Evolutionary conservation across 2,113 vertebrate genomes (phyloP).

Genomic region (Holacanthus passer): DNA sequence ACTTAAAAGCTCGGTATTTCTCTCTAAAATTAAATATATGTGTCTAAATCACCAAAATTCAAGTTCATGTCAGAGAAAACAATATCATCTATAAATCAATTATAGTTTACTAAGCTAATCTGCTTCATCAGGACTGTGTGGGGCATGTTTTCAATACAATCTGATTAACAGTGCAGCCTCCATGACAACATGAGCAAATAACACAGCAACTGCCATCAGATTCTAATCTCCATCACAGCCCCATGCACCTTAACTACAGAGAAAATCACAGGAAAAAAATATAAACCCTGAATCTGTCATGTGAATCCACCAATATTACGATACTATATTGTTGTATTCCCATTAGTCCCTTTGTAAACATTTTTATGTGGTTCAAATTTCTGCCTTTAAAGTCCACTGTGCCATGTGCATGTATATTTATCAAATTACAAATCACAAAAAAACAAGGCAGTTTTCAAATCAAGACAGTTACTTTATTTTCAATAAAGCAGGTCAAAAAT

Average conservation of each 20-base stretch:
- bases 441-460: too few relatives aligned
- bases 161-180: background rate
- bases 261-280: background rate
- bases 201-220: background rate
- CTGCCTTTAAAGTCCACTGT: background rate
- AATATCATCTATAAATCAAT: background rate
- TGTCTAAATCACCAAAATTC: background rate
- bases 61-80: background rate
- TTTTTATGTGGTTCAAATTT: background rate
- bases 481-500: background rate
- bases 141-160: background rate
- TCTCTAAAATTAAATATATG: background rate
- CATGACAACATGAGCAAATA: background rate
- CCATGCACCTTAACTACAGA: background rate
- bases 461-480: too few relatives aligned
- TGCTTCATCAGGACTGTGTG: background rate
- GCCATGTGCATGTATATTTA: too few relatives aligned
- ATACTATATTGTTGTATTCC: too few relatives aligned
- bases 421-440: too few relatives aligned
- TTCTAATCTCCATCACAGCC: background rate
- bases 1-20: too few relatives aligned
- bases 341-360: too few relatives aligned
- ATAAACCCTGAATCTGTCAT: background rate
- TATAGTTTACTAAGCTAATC: background rate
- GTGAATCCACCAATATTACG: too few relatives aligned